Conservation (phyloP, 30 jellyfish, hydroid and myxozoan genomes). For the Aurelia sp. region DNA sequence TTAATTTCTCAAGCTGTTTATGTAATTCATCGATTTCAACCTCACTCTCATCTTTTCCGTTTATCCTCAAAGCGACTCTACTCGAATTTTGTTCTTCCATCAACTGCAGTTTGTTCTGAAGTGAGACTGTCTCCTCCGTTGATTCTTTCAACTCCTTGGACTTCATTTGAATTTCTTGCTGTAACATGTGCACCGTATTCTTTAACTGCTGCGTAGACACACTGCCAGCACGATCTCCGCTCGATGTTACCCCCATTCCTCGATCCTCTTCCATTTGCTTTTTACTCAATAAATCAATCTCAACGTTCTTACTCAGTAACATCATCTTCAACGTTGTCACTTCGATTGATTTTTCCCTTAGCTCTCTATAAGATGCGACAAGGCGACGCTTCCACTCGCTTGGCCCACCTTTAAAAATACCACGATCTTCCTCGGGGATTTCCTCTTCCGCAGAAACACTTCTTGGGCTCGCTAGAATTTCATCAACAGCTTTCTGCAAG, state of each 20-base stretch:
- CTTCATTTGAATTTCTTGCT: constrained; percentile 32
- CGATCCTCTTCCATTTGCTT: constrained; percentile 28
- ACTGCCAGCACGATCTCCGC: not conserved
- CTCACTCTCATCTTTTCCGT: constrained; percentile 54
- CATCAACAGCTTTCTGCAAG: constrained; percentile 53
- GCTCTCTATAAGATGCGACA: constrained; percentile 76
- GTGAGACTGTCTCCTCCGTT: constrained; percentile 28
- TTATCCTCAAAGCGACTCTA: constrained; percentile 13
- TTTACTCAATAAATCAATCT: constrained; percentile 57
- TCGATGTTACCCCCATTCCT: not conserved
- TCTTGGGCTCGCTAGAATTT: constrained; percentile 60
- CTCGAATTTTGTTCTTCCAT: constrained; percentile 6
- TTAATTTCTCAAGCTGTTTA: constrained; percentile 20
- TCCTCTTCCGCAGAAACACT: constrained; percentile 44
- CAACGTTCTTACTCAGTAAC: constrained; percentile 67
- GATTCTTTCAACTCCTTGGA: constrained; percentile 32
- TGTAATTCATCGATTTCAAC: constrained; percentile 44
- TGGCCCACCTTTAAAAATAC: constrained; percentile 57
- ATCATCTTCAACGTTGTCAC: constrained; percentile 76
- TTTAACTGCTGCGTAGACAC: not conserved
- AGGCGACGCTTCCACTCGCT: constrained; percentile 73
- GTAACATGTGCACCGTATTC: constrained; percentile 27
- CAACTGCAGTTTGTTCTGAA: constrained; percentile 26
- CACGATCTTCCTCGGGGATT: constrained; percentile 21
- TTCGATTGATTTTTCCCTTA: constrained; percentile 83